Percentiles rank a stretch among this genome's conserved stretches.
Evolutionary conservation across 2,113 vertebrate species (phyloP).

Genomic region (Trichechus manatus): DNA sequence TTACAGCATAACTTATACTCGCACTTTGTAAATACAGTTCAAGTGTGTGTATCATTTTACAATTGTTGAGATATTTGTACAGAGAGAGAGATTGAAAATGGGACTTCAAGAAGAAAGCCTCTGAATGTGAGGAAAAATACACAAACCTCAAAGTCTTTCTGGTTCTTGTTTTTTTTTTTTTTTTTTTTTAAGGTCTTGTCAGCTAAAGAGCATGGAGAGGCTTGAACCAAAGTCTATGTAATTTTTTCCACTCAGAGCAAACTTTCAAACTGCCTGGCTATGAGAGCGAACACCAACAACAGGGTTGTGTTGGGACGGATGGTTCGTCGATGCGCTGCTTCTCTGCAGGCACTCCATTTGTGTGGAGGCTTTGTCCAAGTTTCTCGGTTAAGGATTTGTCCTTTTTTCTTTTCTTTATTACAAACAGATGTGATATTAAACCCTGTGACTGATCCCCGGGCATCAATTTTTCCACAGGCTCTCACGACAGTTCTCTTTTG

Average conservation of each 20-base stretch:
- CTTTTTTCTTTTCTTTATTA: neutral
- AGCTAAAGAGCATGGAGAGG: constrained; percentile 64
- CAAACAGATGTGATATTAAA: constrained; percentile 26
- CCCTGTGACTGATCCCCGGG: neutral
- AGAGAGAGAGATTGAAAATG: constrained; percentile 50
- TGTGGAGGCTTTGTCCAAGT: neutral
- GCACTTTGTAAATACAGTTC: constrained; percentile 51
- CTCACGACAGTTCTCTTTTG: neutral
- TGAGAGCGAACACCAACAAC: neutral
- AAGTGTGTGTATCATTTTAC: constrained; percentile 53
- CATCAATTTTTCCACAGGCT: neutral
- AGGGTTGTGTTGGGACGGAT: neutral
- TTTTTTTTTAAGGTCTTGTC: constrained; percentile 74
- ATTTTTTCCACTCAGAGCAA: constrained; percentile 64
- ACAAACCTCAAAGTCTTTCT: constrained; percentile 69
- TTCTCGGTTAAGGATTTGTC: constrained; percentile 24
- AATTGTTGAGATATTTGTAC: constrained; percentile 50
- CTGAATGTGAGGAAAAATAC: constrained; percentile 49
- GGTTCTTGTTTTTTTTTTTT: constrained; percentile 76
- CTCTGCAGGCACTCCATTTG: constrained; percentile 22
- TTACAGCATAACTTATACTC: constrained; percentile 60
- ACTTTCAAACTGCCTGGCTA: constrained; percentile 33
- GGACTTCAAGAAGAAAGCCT: constrained; percentile 24
- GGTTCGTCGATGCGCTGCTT: neutral
- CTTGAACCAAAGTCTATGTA: constrained; percentile 60